Evolutionary conservation across 1,140 invertebrate species (phyloP).

Genomic region (Heliconius eleuchia): DNA sequence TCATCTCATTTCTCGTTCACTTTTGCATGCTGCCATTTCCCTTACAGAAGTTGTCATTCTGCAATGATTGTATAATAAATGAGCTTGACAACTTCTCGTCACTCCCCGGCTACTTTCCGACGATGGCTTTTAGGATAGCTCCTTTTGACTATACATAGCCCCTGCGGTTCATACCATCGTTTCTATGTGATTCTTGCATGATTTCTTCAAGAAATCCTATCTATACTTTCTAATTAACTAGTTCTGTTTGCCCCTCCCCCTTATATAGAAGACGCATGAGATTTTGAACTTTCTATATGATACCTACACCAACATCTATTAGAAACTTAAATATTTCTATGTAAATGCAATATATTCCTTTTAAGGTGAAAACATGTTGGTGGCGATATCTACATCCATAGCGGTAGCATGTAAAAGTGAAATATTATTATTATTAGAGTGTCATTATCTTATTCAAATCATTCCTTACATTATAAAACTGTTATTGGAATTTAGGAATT

Average conservation of each 20-base stretch:
- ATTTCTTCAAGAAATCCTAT: conserved; percentile 23
- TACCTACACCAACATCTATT: conserved; percentile 28
- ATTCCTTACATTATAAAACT: conserved; percentile 18
- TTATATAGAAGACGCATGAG: conserved; percentile 31
- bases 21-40: conserved; percentile 69
- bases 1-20: conserved; percentile 68
- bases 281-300: conserved; percentile 22
- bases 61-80: not conserved
- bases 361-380: conserved; percentile 17
- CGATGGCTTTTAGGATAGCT: conserved; percentile 35
- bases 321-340: not conserved
- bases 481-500: conserved; percentile 8
- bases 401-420: conserved; percentile 40
- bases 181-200: conserved; percentile 34
- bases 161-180: conserved; percentile 32
- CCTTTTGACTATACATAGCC: conserved; percentile 16
- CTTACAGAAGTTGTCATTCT: conserved; percentile 22
- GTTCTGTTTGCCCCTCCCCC: conserved; percentile 23
- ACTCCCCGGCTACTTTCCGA: conserved; percentile 20
- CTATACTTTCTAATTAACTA: conserved; percentile 22
- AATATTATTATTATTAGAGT: conserved; percentile 7
- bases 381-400: conserved; percentile 31
- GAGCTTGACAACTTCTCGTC: conserved; percentile 24
- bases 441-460: not conserved
- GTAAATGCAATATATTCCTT: not conserved